phyloP scores from a whole-genome alignment of 2,888 invertebrate genomes.

The Minunthozetes semirufus region DNA sequence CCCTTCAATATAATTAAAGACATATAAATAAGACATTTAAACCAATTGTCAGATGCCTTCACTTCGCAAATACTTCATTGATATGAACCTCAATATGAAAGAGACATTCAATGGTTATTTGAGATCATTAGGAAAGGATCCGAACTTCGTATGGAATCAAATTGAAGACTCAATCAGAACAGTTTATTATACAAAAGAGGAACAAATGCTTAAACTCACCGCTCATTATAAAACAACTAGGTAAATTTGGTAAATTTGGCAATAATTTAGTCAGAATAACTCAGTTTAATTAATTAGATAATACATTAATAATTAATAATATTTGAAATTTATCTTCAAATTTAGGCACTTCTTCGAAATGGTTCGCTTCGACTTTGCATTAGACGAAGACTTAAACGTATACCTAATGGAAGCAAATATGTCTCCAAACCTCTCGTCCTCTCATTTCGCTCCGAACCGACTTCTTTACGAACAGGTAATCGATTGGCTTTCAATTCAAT shows the following conservation, averaged over 20 bases:
- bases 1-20: too few relatives aligned
- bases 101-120: constrained; percentile 70
- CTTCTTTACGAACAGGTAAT: constrained; percentile 85
- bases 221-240: not conserved
- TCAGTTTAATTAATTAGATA: too few relatives aligned
- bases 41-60: constrained; percentile 48
- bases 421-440: constrained; percentile 93
- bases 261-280: too few relatives aligned
- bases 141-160: constrained; percentile 67
- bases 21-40: not conserved
- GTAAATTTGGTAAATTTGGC: not conserved
- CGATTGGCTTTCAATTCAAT: constrained; percentile 55
- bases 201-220: constrained; percentile 51
- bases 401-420: constrained; percentile 93
- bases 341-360: constrained; percentile 75
- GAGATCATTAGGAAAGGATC: constrained; percentile 55
- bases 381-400: constrained; percentile 77
- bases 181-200: constrained; percentile 62
- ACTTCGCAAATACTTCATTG: constrained; percentile 47
- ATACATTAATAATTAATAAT: too few relatives aligned
- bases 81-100: constrained; percentile 69
- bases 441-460: constrained; percentile 77
- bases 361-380: constrained; percentile 85
- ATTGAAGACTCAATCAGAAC: constrained; percentile 68
- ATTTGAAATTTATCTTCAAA: not conserved